Base-by-base conservation (phyloP, 1,140 invertebrate genomes). In the Papilio polytes region DNA sequence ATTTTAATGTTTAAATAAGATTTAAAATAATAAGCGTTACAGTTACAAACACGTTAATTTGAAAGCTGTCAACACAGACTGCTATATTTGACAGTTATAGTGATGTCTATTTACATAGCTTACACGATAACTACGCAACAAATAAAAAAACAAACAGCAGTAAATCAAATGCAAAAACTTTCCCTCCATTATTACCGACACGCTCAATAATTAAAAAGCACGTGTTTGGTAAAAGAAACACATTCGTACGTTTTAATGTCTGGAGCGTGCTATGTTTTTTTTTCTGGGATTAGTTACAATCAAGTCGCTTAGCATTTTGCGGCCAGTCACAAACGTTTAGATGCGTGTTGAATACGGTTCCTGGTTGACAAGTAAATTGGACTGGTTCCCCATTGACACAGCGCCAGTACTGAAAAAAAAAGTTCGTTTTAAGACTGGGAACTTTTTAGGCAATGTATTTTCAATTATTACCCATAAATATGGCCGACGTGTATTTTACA, bases 241-340 rank as follows among this genome's bases (percentile, higher is more conserved):
- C 31, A 12, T 22, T 48, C 26, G 53, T 63, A 22, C 77, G 22
- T 78, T 46, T 63, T 66, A 63, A 78, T 78, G n/a, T 78, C 77
- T 66, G 41, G 77, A 78, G 77, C 53, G 77, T 78, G 77, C 66
- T 78, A 8, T 22, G 18, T 41, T 63, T 78, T 56, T 26, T 48
- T 20, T n/a, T 41, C 18, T 66, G 80, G 48, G 44, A 22, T 83
- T 83, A 85, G 36, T 84, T 80, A 46, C 97, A 97, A 82, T 96
- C 95, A 12, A 92, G 88, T 63, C 97, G 96, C 88, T 97, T 95
- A 36, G 96, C 96, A 86, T 97, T 97, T 53, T 96, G 95, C 7
- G 97, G 97, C 97, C 97, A 98, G 91, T 98, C 97, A 89, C 98
- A 98, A 20, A 97, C 96, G 80, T 96, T 96, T 44, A 95, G 95